Evolutionary conservation across 2,797 vertebrate genomes (phyloP), one percentile per base, ranked within the genome.

Genomic region (Chaenodraco wilsoni): DNA sequence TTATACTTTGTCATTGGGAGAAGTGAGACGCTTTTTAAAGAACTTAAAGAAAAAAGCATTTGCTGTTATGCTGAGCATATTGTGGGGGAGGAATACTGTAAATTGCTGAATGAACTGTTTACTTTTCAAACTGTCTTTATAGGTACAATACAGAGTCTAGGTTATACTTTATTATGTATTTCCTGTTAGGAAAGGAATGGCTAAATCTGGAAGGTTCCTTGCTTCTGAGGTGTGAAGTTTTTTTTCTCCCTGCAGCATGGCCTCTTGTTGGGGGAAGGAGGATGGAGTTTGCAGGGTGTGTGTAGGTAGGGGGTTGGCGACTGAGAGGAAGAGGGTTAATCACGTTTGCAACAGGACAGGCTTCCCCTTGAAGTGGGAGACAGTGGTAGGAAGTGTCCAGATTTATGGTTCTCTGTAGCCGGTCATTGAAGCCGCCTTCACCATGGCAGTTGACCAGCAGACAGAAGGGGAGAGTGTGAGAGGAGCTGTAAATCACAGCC

Each of bases 311-410:
- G 63, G 73, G 69, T 49, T 81, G 78, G 74, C 78, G 79, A 84
- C 68, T 48, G 65, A 88, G 79, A 92, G 89, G 89, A 91, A 92
- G 78, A 90, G 81, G 83, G 87, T 91, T 93, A 92, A 93, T 93
- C 87, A 82, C 83, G 91, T 93, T 92, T 93, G 92, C 82, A 90
- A 93, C 91, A 91, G 90, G 88, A 90, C 87, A 87, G 85, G 85
- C 89, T 90, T 94, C 87, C 90, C 93, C 91, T 94, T 94, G 91
- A 95, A 94, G 93, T 92, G 64, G 81, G 72, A 95, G 93, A 94
- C 93, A 93, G 92, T 84, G 84, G 87, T 94, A 94, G 93, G 94
- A 95, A 95, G 93, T 88, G 92, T 92, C 74, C 87, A 93, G 92
- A 95, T 95, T 95, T 95, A 95, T 94, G 92, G 87, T 44, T 62